Evolutionary conservation across 2,797 vertebrate genomes (phyloP), one percentile per base, ranked within the genome.

Genomic region (Sparus aurata): DNA sequence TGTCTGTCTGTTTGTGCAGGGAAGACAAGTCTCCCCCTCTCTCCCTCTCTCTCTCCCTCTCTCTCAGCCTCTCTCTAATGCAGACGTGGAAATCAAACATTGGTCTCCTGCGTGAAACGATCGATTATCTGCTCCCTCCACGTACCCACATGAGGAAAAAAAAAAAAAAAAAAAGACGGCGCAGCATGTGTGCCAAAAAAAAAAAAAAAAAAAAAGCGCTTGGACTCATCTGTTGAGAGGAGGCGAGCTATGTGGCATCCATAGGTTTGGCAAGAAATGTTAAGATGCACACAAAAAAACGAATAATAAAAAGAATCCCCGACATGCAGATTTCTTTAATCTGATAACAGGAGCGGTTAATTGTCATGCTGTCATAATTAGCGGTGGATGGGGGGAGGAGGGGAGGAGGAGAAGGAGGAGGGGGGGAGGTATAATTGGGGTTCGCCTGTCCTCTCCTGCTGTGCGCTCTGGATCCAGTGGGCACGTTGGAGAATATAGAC

Each of bases 71-170:
- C 85, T 78, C 77, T 78, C 77, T 83, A 82, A 92, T 90, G 93
- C 91, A 91, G 91, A 94, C 93, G 93, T 94, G 92, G 93, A 94
- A 88, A 93, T 92, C 88, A 92, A 94, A 92, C 91, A 93, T 92
- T 91, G 91, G 89, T 73, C 84, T 85, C 75, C 66, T 30, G 73
- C 70, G 67, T 12, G 27, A 74, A 73, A 15, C 77, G 69, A 89
- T 89, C 73, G 80, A 88, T 88, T 80, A 71, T 77, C 53, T 43
- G 60, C 50, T 23, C 86, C 87, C 86, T 89, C 87, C 86, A 87
- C 80, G 69, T 84, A 61, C 23, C 55, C 20, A 16, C 52, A 22
- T 5, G 1, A 22, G 12, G 1, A 49, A 20, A 55, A 27, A 6
- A 13, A 18, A 61, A 61, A 61, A 45, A 3, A 15, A 12, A 16